Evolutionary conservation across 2,888 invertebrate species (phyloP), one percentile per base, ranked within the genome.

Genomic region (Epistrophella euchroma): DNA sequence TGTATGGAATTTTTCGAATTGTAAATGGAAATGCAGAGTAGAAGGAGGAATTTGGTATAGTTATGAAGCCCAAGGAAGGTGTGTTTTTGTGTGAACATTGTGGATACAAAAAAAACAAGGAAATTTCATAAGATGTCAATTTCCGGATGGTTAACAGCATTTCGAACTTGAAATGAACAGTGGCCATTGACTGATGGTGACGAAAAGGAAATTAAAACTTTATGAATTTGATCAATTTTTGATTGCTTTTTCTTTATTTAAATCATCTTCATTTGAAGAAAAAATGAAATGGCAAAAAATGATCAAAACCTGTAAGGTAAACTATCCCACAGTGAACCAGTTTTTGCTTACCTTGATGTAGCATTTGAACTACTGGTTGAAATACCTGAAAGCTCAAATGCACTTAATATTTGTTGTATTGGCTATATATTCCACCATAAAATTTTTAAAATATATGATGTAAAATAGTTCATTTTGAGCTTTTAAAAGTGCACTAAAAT

Each of bases 101-200:
- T 37, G 11, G 5, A 11, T 3, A 37, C 17, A 32, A 56, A 11
- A 58, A 19, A 19, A 22, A 60, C 19, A 37, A 60, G 81, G 76
- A 85, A 85, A 85, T 85, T 81, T 70, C 40, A 73, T 77, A 60
- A 77, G 70, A 86, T 77, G 81, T 81, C 70, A 86, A 86, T 86
- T 73, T 86, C 85, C 85, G 85, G 68, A 32, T 56, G 22, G 55
- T 68, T 81, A 70, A 81, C 72, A 40, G 15, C 1, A 40, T 73
- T 81, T 50, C 64, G 85, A 81, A 81, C 77, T 40, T 68, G 15
- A 76, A 77, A 73, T 77, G 73, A 73, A 45, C 19, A 37, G 71
- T 11, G 22, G 56, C 9, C 35, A n/a, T 47, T 19, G 37, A 37
- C 10, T 68, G 52, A 25, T 52, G 68, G 68, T 68, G 35, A 68